Conservation (phyloP, 2,797 vertebrate genomes). For the Remorina albescens region DNA sequence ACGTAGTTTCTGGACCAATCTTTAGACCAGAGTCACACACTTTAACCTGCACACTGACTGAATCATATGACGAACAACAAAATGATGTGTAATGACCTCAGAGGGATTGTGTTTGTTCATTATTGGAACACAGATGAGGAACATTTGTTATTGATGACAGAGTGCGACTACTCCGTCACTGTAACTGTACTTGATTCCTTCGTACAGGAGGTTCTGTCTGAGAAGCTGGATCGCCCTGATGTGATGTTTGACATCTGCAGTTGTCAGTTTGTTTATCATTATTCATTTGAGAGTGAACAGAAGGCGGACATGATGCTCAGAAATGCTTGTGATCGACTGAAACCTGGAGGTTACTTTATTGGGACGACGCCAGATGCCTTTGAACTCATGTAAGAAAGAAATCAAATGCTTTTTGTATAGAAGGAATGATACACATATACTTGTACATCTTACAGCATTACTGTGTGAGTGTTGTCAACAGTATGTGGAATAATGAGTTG, state of each 20-base stretch:
- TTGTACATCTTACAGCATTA: no score
- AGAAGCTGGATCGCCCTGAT: conserved; percentile 86
- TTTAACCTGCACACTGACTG: no score
- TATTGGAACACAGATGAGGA: no score
- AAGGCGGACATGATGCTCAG: conserved; percentile 96
- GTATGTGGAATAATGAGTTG: not conserved
- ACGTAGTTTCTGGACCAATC: no score
- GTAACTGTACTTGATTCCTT: not conserved
- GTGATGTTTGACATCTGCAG: conserved; percentile 93
- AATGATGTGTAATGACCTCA: no score
- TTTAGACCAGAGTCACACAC: no score
- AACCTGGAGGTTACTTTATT: conserved; percentile 95
- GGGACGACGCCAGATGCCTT: conserved; percentile 96
- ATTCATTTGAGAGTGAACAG: conserved; percentile 93
- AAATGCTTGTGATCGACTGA: conserved; percentile 93
- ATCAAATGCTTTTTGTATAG: not conserved
- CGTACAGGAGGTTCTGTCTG: conserved; percentile 87
- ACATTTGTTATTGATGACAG: no score
- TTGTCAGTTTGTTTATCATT: conserved; percentile 98
- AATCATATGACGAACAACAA: no score
- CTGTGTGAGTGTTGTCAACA: no score
- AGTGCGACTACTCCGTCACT: no score
- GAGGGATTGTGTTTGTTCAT: no score
- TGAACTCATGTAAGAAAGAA: conserved; percentile 90
- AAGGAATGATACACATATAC: not conserved